Percentiles rank a stretch among this genome's conserved stretches.
These are phyloP conservation scores for Galbula dea DNA, from an alignment of 2,113 vertebrate species.

Conservation along the genomic window DNA sequence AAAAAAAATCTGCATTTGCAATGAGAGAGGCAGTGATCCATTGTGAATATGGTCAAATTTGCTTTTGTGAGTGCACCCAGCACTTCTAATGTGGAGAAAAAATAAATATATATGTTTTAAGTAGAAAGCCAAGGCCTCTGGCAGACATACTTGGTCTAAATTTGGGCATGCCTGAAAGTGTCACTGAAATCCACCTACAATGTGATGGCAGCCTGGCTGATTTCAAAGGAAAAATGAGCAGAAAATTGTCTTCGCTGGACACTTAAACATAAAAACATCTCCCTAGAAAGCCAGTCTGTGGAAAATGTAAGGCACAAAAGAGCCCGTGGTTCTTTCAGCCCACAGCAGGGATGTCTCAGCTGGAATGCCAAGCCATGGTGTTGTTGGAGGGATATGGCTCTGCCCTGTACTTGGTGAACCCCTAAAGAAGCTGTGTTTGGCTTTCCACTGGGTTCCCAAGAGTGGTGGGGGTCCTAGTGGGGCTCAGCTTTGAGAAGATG, in stretches of 20 bases:
- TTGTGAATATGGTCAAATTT: not conserved
- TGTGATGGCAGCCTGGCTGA: not conserved
- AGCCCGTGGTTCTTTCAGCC: not conserved
- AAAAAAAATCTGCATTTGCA: not conserved
- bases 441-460: accelerated
- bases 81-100: not conserved
- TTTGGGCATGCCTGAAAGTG: not conserved
- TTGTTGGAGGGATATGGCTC: accelerated
- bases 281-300: not conserved
- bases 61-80: not conserved
- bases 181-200: not conserved
- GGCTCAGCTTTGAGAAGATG: not conserved
- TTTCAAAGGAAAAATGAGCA: constrained; percentile 23
- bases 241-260: not conserved
- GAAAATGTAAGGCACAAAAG: not conserved
- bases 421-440: accelerated
- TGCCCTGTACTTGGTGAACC: not conserved
- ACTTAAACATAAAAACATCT: not conserved
- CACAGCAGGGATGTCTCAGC: accelerated
- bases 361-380: accelerated
- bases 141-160: not conserved
- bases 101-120: not conserved
- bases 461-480: accelerated
- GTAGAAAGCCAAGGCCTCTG: not conserved
- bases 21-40: not conserved